Evolutionary conservation across 2,113 vertebrate species (phyloP).

Genomic region (Albula goreensis): DNA sequence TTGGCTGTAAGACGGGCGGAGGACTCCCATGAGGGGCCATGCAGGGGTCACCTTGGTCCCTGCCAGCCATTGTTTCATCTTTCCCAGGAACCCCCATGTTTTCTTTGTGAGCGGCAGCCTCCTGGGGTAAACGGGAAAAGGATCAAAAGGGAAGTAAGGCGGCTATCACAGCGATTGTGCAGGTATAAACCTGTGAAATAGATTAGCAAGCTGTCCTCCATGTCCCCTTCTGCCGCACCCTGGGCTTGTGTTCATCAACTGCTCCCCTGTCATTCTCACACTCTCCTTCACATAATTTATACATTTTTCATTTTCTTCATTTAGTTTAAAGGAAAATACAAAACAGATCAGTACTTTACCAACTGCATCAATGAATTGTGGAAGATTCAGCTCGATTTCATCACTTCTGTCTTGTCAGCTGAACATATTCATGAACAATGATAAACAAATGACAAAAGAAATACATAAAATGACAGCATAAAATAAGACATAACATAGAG

Average conservation of each 20-base stretch:
- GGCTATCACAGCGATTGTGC: background rate
- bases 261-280: background rate
- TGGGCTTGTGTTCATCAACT: background rate
- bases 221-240: no score
- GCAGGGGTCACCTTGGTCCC: background rate
- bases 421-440: no score
- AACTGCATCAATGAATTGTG: background rate
- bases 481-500: no score
- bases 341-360: background rate
- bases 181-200: conserved; percentile 4
- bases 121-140: background rate
- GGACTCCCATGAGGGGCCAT: background rate
- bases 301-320: no score
- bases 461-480: no score
- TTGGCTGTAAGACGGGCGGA: background rate
- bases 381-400: no score
- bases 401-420: no score
- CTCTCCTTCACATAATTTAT: background rate
- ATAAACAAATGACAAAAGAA: no score
- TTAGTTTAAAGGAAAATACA: no score
- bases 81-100: background rate
- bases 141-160: background rate
- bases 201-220: background rate
- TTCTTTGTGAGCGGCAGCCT: background rate
- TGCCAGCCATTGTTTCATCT: conserved; percentile 14